phyloP scores from a whole-genome alignment of 2,797 vertebrate species.

The Saxicola maurus region DNA sequence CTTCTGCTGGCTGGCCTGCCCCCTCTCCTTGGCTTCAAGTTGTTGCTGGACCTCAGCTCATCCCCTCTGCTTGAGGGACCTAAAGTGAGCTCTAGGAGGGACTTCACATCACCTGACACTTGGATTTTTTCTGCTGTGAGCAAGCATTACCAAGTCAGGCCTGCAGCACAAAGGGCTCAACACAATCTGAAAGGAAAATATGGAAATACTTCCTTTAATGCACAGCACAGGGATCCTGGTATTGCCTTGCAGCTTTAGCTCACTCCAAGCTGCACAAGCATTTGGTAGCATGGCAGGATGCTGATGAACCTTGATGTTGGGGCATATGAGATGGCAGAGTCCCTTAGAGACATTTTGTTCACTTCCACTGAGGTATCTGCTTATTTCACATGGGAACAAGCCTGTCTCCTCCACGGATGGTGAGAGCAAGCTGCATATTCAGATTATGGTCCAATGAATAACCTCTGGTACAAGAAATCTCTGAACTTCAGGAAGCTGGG shows the following conservation, averaged over 20 bases:
- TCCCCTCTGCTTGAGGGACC: not conserved
- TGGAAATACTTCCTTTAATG: not conserved
- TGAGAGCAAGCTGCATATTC: not conserved
- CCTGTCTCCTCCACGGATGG: not conserved
- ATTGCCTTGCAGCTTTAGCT: not conserved
- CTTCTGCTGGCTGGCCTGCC: not conserved
- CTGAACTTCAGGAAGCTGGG: not conserved
- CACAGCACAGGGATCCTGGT: accelerated
- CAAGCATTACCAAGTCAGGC: not conserved
- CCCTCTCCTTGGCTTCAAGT: not conserved
- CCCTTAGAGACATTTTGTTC: not conserved
- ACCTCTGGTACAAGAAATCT: not conserved
- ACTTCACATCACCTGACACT: not conserved
- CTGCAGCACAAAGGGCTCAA: not conserved
- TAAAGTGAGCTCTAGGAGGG: not conserved
- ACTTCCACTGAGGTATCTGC: not conserved
- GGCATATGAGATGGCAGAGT: accelerated
- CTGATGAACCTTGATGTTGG: accelerated
- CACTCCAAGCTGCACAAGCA: not conserved
- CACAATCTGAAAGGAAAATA: not conserved
- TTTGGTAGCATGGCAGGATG: not conserved
- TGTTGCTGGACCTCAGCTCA: not conserved
- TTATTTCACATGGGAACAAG: not conserved
- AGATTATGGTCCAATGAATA: not conserved
- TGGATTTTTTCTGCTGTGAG: not conserved